Evolutionary conservation across 2,113 vertebrate species (phyloP).

Genomic region (Tragelaphus scriptus): DNA sequence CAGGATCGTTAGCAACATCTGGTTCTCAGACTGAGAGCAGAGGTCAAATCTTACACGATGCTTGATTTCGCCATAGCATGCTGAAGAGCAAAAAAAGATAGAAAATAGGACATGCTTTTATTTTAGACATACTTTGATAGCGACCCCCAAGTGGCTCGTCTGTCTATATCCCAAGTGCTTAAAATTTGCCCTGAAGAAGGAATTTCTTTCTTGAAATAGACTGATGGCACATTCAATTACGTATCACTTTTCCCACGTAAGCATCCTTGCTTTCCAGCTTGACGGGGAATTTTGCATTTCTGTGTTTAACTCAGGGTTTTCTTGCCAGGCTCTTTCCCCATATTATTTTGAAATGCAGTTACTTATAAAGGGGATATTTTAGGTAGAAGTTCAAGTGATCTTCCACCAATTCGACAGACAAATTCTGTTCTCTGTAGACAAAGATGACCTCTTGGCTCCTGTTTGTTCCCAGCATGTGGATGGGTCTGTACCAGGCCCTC

Average conservation of each 20-base stretch:
- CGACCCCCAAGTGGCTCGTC: neutral
- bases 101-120: neutral
- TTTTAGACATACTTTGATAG: neutral
- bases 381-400: neutral
- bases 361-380: neutral
- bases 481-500: fast-evolving
- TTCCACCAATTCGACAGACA: neutral
- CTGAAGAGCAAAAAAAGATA: neutral
- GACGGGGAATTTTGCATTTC: neutral
- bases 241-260: neutral
- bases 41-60: neutral
- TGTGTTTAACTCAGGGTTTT: neutral
- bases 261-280: neutral
- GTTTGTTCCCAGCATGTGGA: neutral
- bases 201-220: slow-evolving; percentile 1
- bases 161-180: neutral
- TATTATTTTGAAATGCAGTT: neutral
- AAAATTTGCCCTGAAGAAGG: neutral
- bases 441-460: neutral
- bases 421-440: neutral
- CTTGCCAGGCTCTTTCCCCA: neutral
- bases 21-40: neutral
- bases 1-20: neutral
- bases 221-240: neutral
- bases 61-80: neutral